A percentile compares a stretch with the other conserved stretches of the same genome.
These are phyloP conservation scores for Sminthurides aquaticus DNA, from an alignment of 2,888 invertebrate genomes.

Conservation along the genomic window DNA sequence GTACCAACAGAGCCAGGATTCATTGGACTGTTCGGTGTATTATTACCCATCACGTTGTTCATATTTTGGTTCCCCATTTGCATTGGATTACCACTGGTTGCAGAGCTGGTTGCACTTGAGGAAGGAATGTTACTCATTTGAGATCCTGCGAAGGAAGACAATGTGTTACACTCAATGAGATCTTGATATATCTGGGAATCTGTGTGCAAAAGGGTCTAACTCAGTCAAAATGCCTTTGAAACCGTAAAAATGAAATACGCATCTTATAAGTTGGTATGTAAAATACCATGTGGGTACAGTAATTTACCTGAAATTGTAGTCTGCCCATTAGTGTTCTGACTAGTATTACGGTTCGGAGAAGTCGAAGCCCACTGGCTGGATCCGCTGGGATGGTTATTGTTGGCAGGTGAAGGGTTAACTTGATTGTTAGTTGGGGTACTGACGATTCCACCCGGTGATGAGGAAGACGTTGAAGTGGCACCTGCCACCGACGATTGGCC, in stretches of 20 bases:
- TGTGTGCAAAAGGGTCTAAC: too few relatives aligned
- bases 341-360: slow-evolving; percentile 43
- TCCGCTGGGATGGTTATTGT: slow-evolving; percentile 42
- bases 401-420: slow-evolving; percentile 37
- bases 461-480: slow-evolving; percentile 36
- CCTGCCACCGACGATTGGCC: slow-evolving; percentile 18
- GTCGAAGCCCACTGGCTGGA: slow-evolving; percentile 43
- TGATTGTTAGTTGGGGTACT: slow-evolving; percentile 17
- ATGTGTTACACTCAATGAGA: neutral
- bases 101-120: slow-evolving; percentile 40
- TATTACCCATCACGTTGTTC: slow-evolving; percentile 35
- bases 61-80: slow-evolving; percentile 41
- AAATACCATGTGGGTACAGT: too few relatives aligned
- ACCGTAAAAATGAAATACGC: too few relatives aligned
- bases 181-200: neutral
- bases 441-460: slow-evolving; percentile 31
- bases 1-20: slow-evolving; percentile 30
- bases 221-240: too few relatives aligned
- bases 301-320: slow-evolving; percentile 42
- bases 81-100: slow-evolving; percentile 41
- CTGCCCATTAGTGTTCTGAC: slow-evolving; percentile 43
- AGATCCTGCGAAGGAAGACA: slow-evolving; percentile 33
- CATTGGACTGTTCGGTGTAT: slow-evolving; percentile 32
- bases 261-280: too few relatives aligned
- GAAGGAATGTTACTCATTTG: slow-evolving; percentile 43